Conservation (phyloP, 2,797 vertebrate genomes). For the Tolypeutes matacus region DNA sequence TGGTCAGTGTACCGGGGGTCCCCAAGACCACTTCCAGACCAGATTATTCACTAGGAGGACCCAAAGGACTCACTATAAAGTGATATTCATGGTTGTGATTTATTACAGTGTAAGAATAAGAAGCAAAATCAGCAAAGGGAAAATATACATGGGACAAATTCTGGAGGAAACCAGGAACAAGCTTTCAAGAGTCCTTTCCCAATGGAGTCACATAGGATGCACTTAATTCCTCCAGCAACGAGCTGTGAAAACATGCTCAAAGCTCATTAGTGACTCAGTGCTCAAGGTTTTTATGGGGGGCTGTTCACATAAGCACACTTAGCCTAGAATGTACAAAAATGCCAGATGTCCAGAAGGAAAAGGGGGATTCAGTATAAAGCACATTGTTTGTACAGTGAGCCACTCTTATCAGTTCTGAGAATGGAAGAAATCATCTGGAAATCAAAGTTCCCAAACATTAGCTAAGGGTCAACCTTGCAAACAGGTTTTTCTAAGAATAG, state of each 20-base stretch:
- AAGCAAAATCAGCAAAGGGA: background rate
- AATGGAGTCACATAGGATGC: background rate
- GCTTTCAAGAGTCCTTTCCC: background rate
- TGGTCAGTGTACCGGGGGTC: background rate
- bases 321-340: background rate
- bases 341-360: background rate
- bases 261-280: background rate
- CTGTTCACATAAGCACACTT: background rate
- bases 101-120: constrained; percentile 11
- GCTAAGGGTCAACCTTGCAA: background rate
- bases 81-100: background rate
- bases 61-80: background rate
- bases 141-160: background rate
- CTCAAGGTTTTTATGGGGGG: background rate
- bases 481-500: background rate
- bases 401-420: background rate
- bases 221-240: background rate
- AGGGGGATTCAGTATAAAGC: background rate
- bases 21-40: background rate
- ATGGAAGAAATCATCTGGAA: background rate
- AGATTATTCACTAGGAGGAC: background rate
- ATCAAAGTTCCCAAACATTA: background rate
- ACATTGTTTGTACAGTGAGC: background rate
- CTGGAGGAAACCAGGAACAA: background rate
- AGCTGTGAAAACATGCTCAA: background rate